Conservation (phyloP, 2,113 vertebrate genomes). For the Malurus alboscapulatus region DNA sequence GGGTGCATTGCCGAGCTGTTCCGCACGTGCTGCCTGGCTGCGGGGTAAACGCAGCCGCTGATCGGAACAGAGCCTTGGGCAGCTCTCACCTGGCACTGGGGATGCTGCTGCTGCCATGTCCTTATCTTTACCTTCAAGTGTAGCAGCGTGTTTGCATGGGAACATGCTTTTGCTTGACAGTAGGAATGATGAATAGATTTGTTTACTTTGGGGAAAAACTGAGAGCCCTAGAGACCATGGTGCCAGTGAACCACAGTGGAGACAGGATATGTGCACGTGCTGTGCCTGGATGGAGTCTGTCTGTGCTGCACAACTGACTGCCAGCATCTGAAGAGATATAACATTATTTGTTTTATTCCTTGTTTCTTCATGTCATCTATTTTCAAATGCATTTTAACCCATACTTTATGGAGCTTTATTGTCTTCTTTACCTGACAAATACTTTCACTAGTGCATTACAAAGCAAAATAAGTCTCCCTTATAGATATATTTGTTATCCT, state of each 20-base stretch:
- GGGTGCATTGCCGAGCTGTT: neutral
- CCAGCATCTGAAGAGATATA: neutral
- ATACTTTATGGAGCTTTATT: neutral
- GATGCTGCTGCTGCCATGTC: neutral
- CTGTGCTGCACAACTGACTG: neutral
- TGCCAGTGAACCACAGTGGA: neutral
- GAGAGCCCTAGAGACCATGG: neutral
- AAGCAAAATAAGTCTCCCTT: neutral
- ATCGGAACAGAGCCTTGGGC: neutral
- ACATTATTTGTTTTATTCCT: neutral
- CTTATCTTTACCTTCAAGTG: conserved; percentile 38
- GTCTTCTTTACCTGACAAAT: neutral
- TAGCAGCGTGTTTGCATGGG: neutral
- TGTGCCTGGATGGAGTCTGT: neutral
- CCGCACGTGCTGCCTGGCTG: neutral
- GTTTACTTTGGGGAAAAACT: neutral
- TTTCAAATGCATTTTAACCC: neutral
- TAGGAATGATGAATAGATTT: conserved; percentile 5
- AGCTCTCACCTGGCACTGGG: conserved; percentile 5
- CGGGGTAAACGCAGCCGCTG: neutral
- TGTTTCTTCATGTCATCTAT: neutral
- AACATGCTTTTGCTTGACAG: neutral
- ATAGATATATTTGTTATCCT: neutral
- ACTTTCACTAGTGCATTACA: neutral
- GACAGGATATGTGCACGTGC: neutral